Conservation (phyloP, 2,888 invertebrate genomes). For the Drymonia ruficornis region DNA sequence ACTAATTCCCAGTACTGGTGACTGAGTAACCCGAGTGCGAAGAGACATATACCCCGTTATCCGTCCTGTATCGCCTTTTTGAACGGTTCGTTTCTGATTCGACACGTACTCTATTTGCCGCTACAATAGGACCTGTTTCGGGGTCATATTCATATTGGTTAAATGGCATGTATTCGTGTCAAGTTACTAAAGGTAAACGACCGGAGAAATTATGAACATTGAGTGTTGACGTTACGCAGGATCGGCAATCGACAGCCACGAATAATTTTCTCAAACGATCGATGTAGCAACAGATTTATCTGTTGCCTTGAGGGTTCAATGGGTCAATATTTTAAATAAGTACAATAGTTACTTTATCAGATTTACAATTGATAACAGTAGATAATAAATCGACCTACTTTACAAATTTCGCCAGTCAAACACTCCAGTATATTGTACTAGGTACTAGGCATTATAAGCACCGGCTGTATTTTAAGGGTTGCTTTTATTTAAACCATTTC, state of each 20-base stretch:
- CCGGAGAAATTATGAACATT: conserved; percentile 41
- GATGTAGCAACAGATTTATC: conserved; percentile 22
- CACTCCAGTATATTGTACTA: too few species aligned
- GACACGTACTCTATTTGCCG: conserved; percentile 73
- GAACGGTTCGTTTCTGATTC: conserved; percentile 74
- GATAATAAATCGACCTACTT: background rate
- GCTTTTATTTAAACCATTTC: too few species aligned
- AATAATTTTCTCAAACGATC: conserved; percentile 27
- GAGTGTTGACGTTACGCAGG: conserved; percentile 19
- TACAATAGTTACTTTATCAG: conserved; percentile 6
- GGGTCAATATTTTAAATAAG: conserved; percentile 27
- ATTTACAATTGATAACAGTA: background rate
- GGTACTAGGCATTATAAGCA: too few species aligned
- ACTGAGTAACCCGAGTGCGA: conserved; percentile 49
- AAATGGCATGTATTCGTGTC: conserved; percentile 74
- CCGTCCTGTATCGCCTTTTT: conserved; percentile 78
- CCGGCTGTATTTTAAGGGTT: too few species aligned
- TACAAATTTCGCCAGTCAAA: too few species aligned
- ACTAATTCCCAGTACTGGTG: conserved; percentile 54
- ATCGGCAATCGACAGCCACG: conserved; percentile 25
- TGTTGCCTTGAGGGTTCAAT: conserved; percentile 28
- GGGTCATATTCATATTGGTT: conserved; percentile 69
- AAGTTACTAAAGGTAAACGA: conserved; percentile 66
- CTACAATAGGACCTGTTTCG: conserved; percentile 74
- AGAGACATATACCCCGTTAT: conserved; percentile 61